Evolutionary conservation across 2,888 invertebrate species (phyloP).

Genomic region (Drosophila ezoana): DNA sequence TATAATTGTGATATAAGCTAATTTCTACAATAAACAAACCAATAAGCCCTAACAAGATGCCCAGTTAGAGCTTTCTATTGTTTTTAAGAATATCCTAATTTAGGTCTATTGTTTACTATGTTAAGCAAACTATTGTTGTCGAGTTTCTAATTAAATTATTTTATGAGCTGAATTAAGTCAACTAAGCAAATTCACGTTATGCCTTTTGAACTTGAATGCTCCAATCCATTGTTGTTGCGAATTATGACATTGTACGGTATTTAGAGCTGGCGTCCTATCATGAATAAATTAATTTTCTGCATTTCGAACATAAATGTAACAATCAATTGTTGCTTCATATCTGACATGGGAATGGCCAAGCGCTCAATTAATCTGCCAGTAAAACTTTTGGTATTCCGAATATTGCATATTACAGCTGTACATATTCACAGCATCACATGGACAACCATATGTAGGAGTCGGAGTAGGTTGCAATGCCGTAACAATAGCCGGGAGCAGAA

Average conservation of each 20-base stretch:
- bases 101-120: slow-evolving; percentile 42
- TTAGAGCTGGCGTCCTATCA: slow-evolving; percentile 4
- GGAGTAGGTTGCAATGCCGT: slow-evolving; percentile 8
- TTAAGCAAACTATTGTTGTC: slow-evolving; percentile 39
- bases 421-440: slow-evolving; percentile 7
- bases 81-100: slow-evolving; percentile 28
- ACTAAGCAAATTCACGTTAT: slow-evolving; percentile 24
- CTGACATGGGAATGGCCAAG: slow-evolving; percentile 27
- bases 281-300: slow-evolving; percentile 58
- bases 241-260: not conserved
- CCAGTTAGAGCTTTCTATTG: slow-evolving; percentile 11
- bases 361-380: slow-evolving; percentile 63
- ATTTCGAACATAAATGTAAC: slow-evolving; percentile 48
- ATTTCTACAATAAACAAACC: too few species aligned
- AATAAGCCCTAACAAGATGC: slow-evolving; percentile 29
- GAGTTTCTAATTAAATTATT: slow-evolving; percentile 53
- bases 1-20: too few species aligned
- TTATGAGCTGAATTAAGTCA: too few species aligned
- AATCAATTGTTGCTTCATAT: slow-evolving; percentile 58
- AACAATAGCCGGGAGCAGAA: slow-evolving; percentile 22
- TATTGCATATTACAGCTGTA: slow-evolving; percentile 50
- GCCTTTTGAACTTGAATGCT: slow-evolving; percentile 18
- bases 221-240: slow-evolving; percentile 36
- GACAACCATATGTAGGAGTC: slow-evolving; percentile 17
- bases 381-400: slow-evolving; percentile 31